Percentiles rank a stretch among this genome's conserved stretches.
Conservation (phyloP, 23 tunicate genomes). For the Botrylloides violaceus region DNA sequence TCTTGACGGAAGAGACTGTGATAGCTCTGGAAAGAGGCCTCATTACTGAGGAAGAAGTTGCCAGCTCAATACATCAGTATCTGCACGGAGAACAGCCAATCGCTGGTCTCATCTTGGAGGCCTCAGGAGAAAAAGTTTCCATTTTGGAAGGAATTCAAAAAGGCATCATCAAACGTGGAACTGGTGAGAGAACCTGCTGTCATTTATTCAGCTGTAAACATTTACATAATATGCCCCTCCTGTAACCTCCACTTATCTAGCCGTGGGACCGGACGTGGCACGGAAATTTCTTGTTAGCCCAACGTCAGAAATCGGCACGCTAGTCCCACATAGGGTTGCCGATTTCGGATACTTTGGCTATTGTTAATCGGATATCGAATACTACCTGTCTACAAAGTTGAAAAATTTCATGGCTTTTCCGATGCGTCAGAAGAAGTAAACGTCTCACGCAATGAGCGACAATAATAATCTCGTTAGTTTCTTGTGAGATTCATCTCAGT, state of each 20-base stretch:
- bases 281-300: no score
- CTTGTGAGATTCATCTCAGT: background rate
- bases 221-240: no score
- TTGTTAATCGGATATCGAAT: no score
- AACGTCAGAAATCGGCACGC: no score
- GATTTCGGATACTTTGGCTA: no score
- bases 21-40: slow-evolving; percentile 47
- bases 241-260: no score
- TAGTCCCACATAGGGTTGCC: no score
- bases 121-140: slow-evolving; percentile 46
- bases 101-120: slow-evolving; percentile 72
- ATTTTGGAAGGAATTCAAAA: slow-evolving; percentile 64
- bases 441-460: background rate
- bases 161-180: slow-evolving; percentile 80
- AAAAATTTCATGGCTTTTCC: no score
- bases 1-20: slow-evolving; percentile 60
- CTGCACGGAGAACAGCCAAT: slow-evolving; percentile 87
- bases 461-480: background rate
- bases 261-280: no score
- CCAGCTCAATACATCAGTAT: slow-evolving; percentile 56
- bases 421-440: no score
- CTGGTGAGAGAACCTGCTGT: slow-evolving; percentile 37
- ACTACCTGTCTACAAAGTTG: no score
- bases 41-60: slow-evolving; percentile 53
- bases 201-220: background rate